A percentile compares a stretch with the other conserved stretches of the same genome.
These are phyloP conservation scores for Ciconia nigra DNA, from an alignment of 2,797 vertebrate species.

Conservation along the genomic window DNA sequence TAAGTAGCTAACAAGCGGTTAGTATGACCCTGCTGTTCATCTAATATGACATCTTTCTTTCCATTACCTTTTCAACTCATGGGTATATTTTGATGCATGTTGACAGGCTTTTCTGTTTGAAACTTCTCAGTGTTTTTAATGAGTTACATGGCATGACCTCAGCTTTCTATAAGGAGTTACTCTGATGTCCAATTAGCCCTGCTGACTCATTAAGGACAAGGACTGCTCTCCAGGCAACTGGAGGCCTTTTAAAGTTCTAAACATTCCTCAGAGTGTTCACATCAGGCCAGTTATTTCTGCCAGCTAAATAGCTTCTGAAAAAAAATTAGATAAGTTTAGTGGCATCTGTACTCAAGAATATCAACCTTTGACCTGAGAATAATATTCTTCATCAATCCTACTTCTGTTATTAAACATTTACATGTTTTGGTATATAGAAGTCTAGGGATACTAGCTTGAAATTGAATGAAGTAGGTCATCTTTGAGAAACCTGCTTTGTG, in stretches of 20 bases:
- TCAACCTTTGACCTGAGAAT: neutral
- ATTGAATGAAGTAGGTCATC: neutral
- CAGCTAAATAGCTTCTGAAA: neutral
- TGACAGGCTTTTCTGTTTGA: neutral
- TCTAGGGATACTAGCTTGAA: neutral
- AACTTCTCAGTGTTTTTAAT: neutral
- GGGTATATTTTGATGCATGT: neutral
- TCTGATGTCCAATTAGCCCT: neutral
- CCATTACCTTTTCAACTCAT: neutral
- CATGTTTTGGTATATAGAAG: neutral
- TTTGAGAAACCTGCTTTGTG: neutral
- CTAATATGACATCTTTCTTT: neutral
- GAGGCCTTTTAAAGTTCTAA: slow-evolving; percentile 2
- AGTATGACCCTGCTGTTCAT: neutral
- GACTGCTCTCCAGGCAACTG: neutral
- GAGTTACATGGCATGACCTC: neutral
- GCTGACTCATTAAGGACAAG: neutral
- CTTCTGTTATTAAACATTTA: neutral
- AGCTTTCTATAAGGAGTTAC: neutral
- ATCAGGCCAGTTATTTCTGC: slow-evolving; percentile 9
- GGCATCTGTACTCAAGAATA: neutral
- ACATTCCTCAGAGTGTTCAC: neutral
- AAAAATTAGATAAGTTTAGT: neutral
- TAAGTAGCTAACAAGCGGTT: neutral
- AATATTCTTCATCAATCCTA: neutral